Conservation (phyloP, 1,140 invertebrate species). For the Polypedilum vanderplanki region DNA sequence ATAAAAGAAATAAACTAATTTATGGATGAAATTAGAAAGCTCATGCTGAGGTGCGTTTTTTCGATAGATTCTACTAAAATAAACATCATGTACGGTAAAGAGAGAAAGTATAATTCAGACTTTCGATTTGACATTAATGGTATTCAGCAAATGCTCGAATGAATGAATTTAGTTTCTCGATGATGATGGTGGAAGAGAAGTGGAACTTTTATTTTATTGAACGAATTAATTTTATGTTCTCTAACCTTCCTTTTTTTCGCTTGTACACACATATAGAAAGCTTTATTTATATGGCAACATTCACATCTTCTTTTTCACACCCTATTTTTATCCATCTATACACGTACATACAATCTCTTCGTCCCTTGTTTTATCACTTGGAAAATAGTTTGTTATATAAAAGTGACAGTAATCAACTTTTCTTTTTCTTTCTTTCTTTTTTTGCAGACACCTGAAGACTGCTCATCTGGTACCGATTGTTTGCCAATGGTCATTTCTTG, state of each 20-base stretch:
- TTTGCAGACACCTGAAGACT: slow-evolving; percentile 49
- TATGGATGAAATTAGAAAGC: slow-evolving; percentile 26
- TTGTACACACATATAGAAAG: not conserved
- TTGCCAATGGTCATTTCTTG: slow-evolving; percentile 51
- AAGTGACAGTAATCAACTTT: slow-evolving; percentile 21
- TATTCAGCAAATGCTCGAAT: not conserved
- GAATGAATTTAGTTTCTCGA: not conserved
- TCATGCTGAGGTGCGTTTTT: slow-evolving; percentile 25
- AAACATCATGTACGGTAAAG: not conserved
- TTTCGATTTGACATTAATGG: slow-evolving; percentile 28
- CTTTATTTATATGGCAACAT: not conserved
- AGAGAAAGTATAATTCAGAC: slow-evolving; percentile 9
- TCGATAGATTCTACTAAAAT: not conserved
- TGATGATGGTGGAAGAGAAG: not conserved
- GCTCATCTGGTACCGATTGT: slow-evolving; percentile 44
- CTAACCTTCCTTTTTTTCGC: not conserved
- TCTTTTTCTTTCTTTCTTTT: slow-evolving; percentile 33
- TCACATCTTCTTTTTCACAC: not conserved
- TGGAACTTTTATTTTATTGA: slow-evolving; percentile 20
- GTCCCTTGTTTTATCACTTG: no score
- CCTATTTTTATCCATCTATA: not conserved
- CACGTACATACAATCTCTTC: not conserved
- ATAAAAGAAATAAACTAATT: slow-evolving; percentile 19
- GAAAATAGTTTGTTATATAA: not conserved
- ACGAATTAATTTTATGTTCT: slow-evolving; percentile 8